Conservation (phyloP, 2,888 invertebrate genomes). For the Chydorus sphaericus region DNA sequence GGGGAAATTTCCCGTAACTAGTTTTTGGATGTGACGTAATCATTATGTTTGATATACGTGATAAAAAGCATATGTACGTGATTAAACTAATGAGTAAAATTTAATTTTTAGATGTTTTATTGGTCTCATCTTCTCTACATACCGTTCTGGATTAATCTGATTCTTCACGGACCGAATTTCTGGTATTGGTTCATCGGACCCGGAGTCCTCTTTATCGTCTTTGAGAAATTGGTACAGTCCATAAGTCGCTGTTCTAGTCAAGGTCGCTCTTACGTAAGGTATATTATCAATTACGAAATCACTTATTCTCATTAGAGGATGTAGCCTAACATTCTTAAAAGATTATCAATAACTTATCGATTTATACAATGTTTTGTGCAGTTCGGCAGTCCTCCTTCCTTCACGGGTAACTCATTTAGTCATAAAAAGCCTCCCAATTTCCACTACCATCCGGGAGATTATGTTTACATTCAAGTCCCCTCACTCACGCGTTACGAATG, state of each 20-base stretch:
- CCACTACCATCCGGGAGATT: slow-evolving; percentile 82
- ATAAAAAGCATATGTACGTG: too few species aligned
- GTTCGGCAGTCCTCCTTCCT: slow-evolving; percentile 69
- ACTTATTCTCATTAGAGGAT: too few species aligned
- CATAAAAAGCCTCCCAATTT: slow-evolving; percentile 74
- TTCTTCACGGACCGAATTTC: slow-evolving; percentile 81
- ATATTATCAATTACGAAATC: too few species aligned
- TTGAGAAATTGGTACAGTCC: slow-evolving; percentile 53
- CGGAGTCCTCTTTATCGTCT: slow-evolving; percentile 49
- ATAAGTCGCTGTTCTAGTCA: slow-evolving; percentile 28
- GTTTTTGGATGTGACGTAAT: too few species aligned
- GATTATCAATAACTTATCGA: too few species aligned
- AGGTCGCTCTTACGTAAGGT: slow-evolving; percentile 81
- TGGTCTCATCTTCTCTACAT: slow-evolving; percentile 83
- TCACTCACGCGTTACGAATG: slow-evolving; percentile 84
- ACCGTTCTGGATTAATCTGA: slow-evolving; percentile 67
- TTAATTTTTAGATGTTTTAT: slow-evolving; percentile 57
- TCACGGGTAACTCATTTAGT: slow-evolving; percentile 84
- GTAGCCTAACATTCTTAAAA: too few species aligned
- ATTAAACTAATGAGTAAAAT: too few species aligned
- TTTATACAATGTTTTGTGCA: too few species aligned
- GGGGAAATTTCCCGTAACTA: too few species aligned
- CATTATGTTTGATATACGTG: neutral
- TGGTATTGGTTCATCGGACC: slow-evolving; percentile 90
- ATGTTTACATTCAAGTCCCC: slow-evolving; percentile 83